Conservation (phyloP, 1,140 invertebrate genomes). For the Hypothenemus hampei region DNA sequence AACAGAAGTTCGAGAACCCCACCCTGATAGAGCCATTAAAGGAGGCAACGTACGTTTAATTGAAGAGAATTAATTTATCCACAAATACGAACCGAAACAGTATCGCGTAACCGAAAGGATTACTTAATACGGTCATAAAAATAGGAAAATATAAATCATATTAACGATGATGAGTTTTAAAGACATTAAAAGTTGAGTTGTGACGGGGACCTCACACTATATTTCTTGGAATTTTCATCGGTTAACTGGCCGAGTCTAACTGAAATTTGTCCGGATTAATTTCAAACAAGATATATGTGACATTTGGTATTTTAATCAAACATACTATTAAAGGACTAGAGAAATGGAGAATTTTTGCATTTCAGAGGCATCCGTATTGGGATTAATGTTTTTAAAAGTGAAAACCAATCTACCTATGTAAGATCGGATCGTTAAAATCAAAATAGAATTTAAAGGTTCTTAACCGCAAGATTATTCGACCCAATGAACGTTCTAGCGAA, state of each 20-base stretch:
- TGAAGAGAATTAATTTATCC: slow-evolving; percentile 1
- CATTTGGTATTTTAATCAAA: no score
- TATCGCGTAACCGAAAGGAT: slow-evolving; percentile 5
- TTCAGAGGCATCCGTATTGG: neutral
- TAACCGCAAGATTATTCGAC: slow-evolving; percentile 8
- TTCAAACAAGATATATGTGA: no score
- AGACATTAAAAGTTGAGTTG: slow-evolving; percentile 6
- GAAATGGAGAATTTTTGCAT: neutral
- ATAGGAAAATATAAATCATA: slow-evolving; percentile 8
- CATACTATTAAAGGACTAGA: neutral
- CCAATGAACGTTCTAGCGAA: neutral
- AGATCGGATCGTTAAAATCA: neutral
- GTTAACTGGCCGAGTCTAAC: slow-evolving; percentile 9
- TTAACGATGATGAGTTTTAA: slow-evolving; percentile 9
- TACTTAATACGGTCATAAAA: slow-evolving; percentile 1
- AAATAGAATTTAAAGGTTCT: slow-evolving; percentile 1
- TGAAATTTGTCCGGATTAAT: slow-evolving; percentile 6
- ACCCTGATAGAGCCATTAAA: no score
- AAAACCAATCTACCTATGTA: neutral
- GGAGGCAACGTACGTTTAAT: slow-evolving; percentile 1
- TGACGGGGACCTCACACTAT: slow-evolving; percentile 10
- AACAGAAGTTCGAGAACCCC: no score
- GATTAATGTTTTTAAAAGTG: neutral
- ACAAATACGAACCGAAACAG: no score
- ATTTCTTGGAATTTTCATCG: slow-evolving; percentile 2